Base-by-base conservation (phyloP, 2,888 invertebrate species). In the Portevinia maculata region DNA sequence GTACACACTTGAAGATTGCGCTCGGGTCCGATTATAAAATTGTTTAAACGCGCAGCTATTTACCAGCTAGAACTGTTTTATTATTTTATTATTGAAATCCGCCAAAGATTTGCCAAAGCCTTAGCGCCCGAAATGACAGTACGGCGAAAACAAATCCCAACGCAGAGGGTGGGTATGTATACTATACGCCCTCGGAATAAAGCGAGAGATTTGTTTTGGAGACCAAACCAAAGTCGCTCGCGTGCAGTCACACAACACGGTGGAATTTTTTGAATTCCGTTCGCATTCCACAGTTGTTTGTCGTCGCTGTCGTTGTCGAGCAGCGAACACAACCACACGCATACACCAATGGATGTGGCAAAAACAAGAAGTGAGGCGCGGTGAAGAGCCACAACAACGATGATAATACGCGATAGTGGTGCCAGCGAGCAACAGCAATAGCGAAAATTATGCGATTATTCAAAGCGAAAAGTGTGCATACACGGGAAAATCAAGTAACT, bases 231-330 rank as follows among this genome's bases (percentile, higher is more conserved):
- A 48, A 65, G 39, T 44, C 6, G 57, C 48, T 71, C 75, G 41
- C 64, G 64, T 81, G 75, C 70, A 75, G 48, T 46, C 32, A 69
- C 69, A 67, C 39, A 71, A 59, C 44, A 46, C 50, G 70, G n/a
- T 7, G 75, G 65, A 81, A 81, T 81, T 57, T 76, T 81, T 60
- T 5, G 6, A 75, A 81, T 81, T 81, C 81, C 81, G 71, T 71
- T 64, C 70, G 65, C 81, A 81, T 81, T 81, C 81, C 81, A 60
- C 53, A 81, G 65, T 76, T 76, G 50, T 70, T 75, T 37, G 44
- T 62, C 39, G 60, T 48, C 48, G 44, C 17, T 24, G 39, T 32
- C 30, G 34, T 57, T 44, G 57, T 41, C 50, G 15, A 57, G 67
- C 39, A 37, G 53, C 60, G 15, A 50, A 13, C 30, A 39, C 21